Base-by-base conservation (phyloP, 2,888 invertebrate species). In the Drosophila monieri region DNA sequence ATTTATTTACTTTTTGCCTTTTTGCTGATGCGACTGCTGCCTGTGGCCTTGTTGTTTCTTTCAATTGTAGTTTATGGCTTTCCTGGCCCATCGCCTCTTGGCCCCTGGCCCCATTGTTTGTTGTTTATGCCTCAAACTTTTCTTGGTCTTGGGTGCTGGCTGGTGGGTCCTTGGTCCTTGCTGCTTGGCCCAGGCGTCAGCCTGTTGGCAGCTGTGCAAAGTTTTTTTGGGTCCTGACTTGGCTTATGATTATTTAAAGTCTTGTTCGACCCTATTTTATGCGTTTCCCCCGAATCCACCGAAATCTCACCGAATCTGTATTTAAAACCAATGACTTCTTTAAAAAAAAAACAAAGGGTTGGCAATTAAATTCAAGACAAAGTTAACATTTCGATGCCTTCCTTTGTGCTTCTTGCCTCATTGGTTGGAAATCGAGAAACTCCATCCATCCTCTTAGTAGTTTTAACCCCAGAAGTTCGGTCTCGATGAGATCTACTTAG, bases 61-160 rank as follows among this genome's bases (percentile, higher is more conserved):
- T 59, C 74, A 81, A 81, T 80, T 85, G 83, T 85, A 76, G 80
- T 80, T 80, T 85, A 85, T 80, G 77, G 77, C 57, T 74, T 58
- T 58, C 21, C 54, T 21, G 46, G 18, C 47, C 41, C 32, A 41
- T 43, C n/a, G n/a, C 44, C 30, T 30, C 5, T 25, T 15, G 8
- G 0, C n/a, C 15, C 6, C 10, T 18, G 6, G 9, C 10, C 14
- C 53, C 5, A 15, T 12, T 21, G 43, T 43, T 76, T 76, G 79
- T 78, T 85, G 85, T 73, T 85, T 74, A 64, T 62, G 73, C 67
- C 78, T 59, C 56, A 67, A 85, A 85, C 66, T 79, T 80, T 73
- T 70, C 71, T 65, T 80, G 79, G 60, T 78, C 74, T 64, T 76
- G 71, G 18, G 1, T 18, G 18, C 67, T 76, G 71, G 18, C 18